Evolutionary conservation across 2,113 vertebrate genomes (phyloP).

Genomic region (Diadophis punctatus): DNA sequence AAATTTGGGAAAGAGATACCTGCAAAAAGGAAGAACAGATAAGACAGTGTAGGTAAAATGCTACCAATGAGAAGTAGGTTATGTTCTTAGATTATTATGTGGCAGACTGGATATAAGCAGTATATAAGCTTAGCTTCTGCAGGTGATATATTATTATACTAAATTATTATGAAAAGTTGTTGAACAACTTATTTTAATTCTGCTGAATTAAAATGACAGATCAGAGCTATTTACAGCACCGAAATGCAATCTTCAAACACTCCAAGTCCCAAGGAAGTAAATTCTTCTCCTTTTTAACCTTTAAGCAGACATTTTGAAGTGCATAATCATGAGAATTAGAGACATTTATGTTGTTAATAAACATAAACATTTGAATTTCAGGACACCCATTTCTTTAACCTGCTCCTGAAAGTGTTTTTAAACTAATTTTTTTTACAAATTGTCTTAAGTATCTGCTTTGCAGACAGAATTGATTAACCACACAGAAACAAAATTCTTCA

Average conservation of each 20-base stretch:
- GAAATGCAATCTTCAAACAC: background rate
- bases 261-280: background rate
- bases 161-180: background rate
- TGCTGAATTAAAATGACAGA: background rate
- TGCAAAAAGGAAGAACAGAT: conserved; percentile 41
- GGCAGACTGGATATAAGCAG: background rate
- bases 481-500: background rate
- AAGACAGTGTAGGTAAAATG: background rate
- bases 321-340: background rate
- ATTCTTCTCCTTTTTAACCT: background rate
- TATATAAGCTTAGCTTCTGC: background rate
- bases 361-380: background rate
- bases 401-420: background rate
- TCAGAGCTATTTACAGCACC: background rate
- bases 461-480: background rate
- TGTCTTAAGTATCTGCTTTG: too few species aligned
- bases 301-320: background rate
- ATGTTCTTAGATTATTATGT: background rate
- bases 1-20: conserved; percentile 79
- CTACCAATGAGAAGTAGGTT: background rate
- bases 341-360: background rate
- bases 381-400: background rate
- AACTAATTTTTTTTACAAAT: background rate
- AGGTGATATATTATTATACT: background rate
- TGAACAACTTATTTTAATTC: background rate